Evolutionary conservation across 2,113 vertebrate genomes (phyloP).

Genomic region (Sardina pilchardus): DNA sequence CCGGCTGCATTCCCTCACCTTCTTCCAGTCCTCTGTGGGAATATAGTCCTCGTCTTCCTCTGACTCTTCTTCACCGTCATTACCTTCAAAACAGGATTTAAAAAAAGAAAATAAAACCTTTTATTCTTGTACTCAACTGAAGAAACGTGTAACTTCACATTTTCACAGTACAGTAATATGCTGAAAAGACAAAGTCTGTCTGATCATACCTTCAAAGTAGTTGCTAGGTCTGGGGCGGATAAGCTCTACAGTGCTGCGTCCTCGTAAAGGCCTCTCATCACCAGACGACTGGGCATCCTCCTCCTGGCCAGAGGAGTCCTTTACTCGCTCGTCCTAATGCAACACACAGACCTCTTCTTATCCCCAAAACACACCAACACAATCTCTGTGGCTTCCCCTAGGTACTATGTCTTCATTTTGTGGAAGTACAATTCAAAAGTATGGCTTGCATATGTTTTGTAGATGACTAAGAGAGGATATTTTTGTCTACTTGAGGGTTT

Average conservation of each 20-base stretch:
- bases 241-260: slow-evolving; percentile 82
- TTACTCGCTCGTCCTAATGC: slow-evolving; percentile 79
- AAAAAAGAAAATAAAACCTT: background rate
- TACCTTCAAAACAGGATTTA: background rate
- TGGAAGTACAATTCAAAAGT: no score
- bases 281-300: slow-evolving; percentile 81
- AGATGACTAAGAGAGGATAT: no score
- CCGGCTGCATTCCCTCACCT: slow-evolving; percentile 69
- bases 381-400: background rate
- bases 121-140: background rate
- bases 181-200: background rate
- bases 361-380: background rate
- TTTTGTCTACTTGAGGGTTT: no score
- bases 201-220: slow-evolving; percentile 93
- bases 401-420: no score
- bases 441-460: no score
- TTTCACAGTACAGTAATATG: background rate
- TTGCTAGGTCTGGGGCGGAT: slow-evolving; percentile 86
- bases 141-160: background rate
- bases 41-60: slow-evolving; percentile 99
- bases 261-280: slow-evolving; percentile 80
- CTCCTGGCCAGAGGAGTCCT: slow-evolving; percentile 79
- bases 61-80: slow-evolving; percentile 90
- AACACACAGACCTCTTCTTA: background rate
- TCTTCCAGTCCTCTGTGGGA: slow-evolving; percentile 98